A percentile compares a stretch with the other conserved stretches of the same genome.
phyloP scores from a whole-genome alignment of 2,888 invertebrate species.

The Catocala fraxini region DNA sequence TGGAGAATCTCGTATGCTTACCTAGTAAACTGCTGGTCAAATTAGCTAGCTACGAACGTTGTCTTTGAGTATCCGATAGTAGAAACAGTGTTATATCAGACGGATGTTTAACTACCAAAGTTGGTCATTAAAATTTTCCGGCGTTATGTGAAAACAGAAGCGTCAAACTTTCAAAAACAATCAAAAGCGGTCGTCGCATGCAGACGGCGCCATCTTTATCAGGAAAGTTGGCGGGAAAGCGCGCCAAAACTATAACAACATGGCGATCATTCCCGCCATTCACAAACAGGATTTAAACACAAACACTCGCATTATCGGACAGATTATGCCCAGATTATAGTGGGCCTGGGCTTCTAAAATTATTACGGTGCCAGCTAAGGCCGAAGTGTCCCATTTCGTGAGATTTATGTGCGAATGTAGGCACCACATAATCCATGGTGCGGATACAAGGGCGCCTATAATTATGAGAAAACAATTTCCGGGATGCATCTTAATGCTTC shows the following conservation, averaged over 20 bases:
- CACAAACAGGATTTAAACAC: slow-evolving; percentile 78
- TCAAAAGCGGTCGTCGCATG: slow-evolving; percentile 53
- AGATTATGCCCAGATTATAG: slow-evolving; percentile 87
- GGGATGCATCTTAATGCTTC: slow-evolving; percentile 81
- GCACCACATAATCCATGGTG: slow-evolving; percentile 77
- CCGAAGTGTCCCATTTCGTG: slow-evolving; percentile 83
- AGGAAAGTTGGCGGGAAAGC: slow-evolving; percentile 60
- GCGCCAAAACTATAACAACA: slow-evolving; percentile 77
- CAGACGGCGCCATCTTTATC: slow-evolving; percentile 75
- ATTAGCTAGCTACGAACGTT: slow-evolving; percentile 4
- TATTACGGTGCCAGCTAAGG: slow-evolving; percentile 85
- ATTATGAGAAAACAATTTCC: slow-evolving; percentile 88
- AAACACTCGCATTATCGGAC: slow-evolving; percentile 84
- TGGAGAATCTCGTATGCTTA: not conserved
- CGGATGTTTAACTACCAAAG: slow-evolving; percentile 48
- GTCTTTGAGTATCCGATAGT: slow-evolving; percentile 8
- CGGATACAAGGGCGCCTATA: slow-evolving; percentile 73
- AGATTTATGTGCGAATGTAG: slow-evolving; percentile 86
- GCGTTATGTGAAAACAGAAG: slow-evolving; percentile 44
- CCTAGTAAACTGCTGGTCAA: slow-evolving; percentile 1
- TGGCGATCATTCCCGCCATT: slow-evolving; percentile 67
- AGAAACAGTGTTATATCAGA: slow-evolving; percentile 20
- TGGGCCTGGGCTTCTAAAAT: slow-evolving; percentile 79
- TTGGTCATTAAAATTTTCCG: slow-evolving; percentile 46
- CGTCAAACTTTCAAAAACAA: slow-evolving; percentile 56